Evolutionary conservation across 2,888 invertebrate species (phyloP), one percentile per base, ranked within the genome.

Genomic region (Rhyacophila evoluta): DNA sequence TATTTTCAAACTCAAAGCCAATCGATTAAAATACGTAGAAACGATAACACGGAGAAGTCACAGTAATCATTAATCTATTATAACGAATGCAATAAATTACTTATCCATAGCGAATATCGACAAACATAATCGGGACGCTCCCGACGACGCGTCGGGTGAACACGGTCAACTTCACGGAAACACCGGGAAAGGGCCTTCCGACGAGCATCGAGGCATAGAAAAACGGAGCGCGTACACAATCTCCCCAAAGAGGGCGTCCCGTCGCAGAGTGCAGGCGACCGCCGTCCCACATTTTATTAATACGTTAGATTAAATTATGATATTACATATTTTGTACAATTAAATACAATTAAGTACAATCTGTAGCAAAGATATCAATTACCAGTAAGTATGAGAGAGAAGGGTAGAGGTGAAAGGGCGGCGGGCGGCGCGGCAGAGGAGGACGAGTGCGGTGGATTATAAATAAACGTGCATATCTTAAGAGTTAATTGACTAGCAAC

Each of bases 301-400:
- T 72, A 77, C 41, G 67, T 72, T 68, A 75, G 75, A 79, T 89
- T 89, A 87, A 89, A 88, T 88, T 80, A 83, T 84, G 83, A 82
- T 83, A 84, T 91, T 91, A 90, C 91, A 91, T 91, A 92, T 92
- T 92, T 92, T 92, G 92, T 92, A 92, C 91, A 91, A 91, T 92
- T 89, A 90, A 92, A 91, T 90, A 88, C 89, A 89, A 90, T 91
- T 92, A 92, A 92, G 91, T 92, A 92, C 92, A 92, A 91, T 90
- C 92, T 91, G 91, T 92, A 91, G 91, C 91, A 91, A 91, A 91
- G 91, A 91, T 91, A 91, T n/a, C n/a, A n/a, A n/a, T 91, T 85
- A 85, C 83, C 84, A 83, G 84, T 79, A 89, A 4, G 6, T 89
- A 89, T 89, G 89, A 90, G 89, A 89, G 87, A 79, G 78, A 78